Base-by-base conservation (phyloP, 2,888 invertebrate genomes). In the Drosophila incognita region DNA sequence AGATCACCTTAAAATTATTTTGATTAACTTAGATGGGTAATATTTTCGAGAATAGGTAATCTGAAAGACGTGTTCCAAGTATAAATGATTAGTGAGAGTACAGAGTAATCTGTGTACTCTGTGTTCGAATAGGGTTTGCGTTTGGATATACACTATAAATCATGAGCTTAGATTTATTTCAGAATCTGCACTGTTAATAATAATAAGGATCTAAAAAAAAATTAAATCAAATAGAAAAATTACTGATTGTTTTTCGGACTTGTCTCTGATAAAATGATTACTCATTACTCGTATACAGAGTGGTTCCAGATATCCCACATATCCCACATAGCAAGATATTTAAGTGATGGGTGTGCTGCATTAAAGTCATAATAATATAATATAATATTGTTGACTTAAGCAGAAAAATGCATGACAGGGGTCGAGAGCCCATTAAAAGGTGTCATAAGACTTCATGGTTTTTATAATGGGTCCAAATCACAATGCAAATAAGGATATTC, bases 401-500 rank as follows among this genome's bases (percentile, higher is more conserved):
- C 10, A 18, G 10, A 18, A 2, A 49, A 15, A 21, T 27, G 49
- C 5, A 49, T 27, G 46, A 2, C 21, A 21, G 46, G 15, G 46
- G 15, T 46, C 8, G 46, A 46, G 24, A 24, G 46, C 0, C 46
- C 46, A 24, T 46, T 15, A 4, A 46, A 46, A 24, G 15, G 24
- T 46, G 46, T 8, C 46, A 46, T 46, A 46, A 46, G 46, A 15
- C 21, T 46, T 46, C 27, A 46, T 24, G 15, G 24, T 15, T 15
- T 46, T 46, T 46, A 15, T 46, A 46, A 46, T 46, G 33, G 53
- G 2, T 35, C 5, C 53, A 21, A 53, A 80, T 80, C 40, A 21
- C 66, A 58, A 40, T 29, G 49, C 53, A 69, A 64, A 57, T 53
- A 80, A 60, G 24, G 10, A 42, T 51, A 13, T 10, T n/a, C 7